phyloP scores from a whole-genome alignment of 2,888 invertebrate species.

The Branchellion lobata region DNA sequence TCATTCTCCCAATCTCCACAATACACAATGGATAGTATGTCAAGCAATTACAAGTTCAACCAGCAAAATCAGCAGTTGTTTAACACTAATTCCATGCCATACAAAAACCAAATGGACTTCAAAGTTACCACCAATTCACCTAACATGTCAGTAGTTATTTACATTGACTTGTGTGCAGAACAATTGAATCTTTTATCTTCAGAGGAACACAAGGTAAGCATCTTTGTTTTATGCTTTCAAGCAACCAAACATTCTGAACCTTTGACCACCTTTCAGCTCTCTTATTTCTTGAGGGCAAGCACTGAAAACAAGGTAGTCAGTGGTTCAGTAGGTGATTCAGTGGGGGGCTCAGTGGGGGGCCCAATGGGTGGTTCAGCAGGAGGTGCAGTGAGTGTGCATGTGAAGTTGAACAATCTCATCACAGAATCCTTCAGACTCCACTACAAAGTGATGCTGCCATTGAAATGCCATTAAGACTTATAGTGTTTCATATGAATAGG shows the following conservation, averaged over 20 bases:
- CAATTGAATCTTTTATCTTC: conserved; percentile 37
- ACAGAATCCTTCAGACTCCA: conserved; percentile 42
- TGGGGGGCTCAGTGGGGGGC: too few relatives aligned
- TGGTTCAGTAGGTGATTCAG: too few relatives aligned
- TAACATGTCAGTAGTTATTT: conserved; percentile 1
- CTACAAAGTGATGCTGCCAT: conserved; percentile 26
- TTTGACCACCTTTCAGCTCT: too few relatives aligned
- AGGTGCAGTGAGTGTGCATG: conserved; percentile 1
- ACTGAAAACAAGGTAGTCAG: too few relatives aligned
- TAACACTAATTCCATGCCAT: conserved; percentile 1
- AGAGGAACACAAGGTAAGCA: conserved; percentile 40
- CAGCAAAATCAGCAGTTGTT: background rate
- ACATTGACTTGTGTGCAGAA: conserved; percentile 43
- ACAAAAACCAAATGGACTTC: background rate
- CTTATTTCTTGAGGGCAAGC: too few relatives aligned
- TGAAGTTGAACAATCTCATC: conserved; percentile 38
- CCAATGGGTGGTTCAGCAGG: too few relatives aligned
- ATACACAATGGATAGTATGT: background rate
- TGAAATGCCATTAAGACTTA: too few relatives aligned
- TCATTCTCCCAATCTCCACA: background rate
- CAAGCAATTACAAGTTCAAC: background rate
- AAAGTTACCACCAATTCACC: background rate
- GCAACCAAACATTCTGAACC: too few relatives aligned
- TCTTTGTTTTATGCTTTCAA: conserved; percentile 18
- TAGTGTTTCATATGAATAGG: too few relatives aligned